Evolutionary conservation across 2,113 vertebrate genomes (phyloP).

Genomic region (Proterorhinus semilunaris): DNA sequence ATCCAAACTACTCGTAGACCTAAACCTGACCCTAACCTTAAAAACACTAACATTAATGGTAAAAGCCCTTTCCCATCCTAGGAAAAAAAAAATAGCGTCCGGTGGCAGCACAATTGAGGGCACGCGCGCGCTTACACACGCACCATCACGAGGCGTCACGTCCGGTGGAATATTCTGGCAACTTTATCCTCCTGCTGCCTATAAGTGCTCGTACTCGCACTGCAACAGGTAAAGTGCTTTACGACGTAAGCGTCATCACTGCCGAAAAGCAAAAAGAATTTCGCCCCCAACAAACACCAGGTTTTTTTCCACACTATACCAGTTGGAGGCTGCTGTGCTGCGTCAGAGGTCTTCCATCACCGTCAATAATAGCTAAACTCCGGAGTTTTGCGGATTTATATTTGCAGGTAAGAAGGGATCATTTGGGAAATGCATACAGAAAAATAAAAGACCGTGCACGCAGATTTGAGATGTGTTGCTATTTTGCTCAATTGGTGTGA

Average conservation of each 20-base stretch:
- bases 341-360: background rate
- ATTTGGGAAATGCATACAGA: background rate
- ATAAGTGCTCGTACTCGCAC: constrained; percentile 55
- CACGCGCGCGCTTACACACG: constrained; percentile 40
- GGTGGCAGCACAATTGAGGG: background rate
- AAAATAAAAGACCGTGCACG: too few species aligned
- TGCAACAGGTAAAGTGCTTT: constrained; percentile 34
- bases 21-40: too few species aligned
- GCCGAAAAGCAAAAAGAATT: too few species aligned
- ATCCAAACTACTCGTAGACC: too few species aligned
- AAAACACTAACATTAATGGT: too few species aligned
- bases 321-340: background rate
- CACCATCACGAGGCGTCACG: constrained; percentile 46
- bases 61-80: too few species aligned
- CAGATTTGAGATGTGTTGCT: too few species aligned
- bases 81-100: background rate
- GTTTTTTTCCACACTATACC: background rate
- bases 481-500: too few species aligned
- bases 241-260: background rate
- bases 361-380: background rate
- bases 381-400: background rate
- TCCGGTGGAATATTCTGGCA: constrained; percentile 78
- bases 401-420: background rate
- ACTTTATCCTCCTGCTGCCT: constrained; percentile 42
- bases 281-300: background rate